These are phyloP conservation scores for Progne subis DNA, from an alignment of 2,113 vertebrate species.

Conservation along the genomic window DNA sequence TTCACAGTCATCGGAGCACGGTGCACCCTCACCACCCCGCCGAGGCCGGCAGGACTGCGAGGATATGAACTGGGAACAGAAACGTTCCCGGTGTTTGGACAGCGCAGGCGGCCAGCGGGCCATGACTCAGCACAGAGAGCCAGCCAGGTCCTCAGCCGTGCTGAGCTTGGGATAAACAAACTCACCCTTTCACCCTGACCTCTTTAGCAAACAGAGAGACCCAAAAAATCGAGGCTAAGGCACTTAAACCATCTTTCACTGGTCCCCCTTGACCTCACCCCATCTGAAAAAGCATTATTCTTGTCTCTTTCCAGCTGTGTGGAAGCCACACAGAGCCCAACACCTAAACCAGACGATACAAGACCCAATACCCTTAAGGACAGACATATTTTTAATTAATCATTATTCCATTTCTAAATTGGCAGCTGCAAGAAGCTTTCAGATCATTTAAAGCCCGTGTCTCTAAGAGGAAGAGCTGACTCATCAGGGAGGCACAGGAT, in stretches of 20 bases:
- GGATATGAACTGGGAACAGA: background rate
- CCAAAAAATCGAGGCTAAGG: background rate
- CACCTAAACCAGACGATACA: background rate
- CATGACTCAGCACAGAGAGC: slow-evolving; percentile 31
- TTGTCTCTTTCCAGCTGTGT: background rate
- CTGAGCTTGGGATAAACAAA: background rate
- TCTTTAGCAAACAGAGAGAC: background rate
- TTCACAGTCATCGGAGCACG: fast-evolving
- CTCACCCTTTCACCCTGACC: background rate
- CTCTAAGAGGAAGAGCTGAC: background rate
- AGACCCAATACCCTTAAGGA: background rate
- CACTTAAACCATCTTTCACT: fast-evolving
- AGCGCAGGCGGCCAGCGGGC: background rate
- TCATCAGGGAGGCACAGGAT: background rate
- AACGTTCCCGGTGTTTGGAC: fast-evolving
- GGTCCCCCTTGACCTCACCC: background rate
- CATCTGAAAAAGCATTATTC: background rate
- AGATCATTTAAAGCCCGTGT: background rate
- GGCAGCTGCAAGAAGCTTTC: background rate
- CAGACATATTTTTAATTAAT: background rate
- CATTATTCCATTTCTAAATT: background rate
- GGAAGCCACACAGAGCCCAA: background rate
- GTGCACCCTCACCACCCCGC: fast-evolving
- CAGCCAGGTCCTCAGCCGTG: background rate
- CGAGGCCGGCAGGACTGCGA: background rate